Evolutionary conservation across 2,888 invertebrate genomes (phyloP), one percentile per base, ranked within the genome.

Genomic region (Microctonus brassicae): DNA sequence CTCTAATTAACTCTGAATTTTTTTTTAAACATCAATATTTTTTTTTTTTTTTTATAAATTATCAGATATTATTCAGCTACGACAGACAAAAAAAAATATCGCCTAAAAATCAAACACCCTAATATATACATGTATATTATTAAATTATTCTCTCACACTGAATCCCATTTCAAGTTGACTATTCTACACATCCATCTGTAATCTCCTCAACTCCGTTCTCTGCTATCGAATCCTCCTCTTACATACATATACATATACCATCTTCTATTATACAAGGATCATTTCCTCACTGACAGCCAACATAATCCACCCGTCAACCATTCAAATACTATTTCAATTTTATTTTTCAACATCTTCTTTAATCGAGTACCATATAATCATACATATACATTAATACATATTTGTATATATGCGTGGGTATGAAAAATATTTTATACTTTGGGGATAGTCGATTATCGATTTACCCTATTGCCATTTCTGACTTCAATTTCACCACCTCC

Each of bases 361-460:
- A 17, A 11, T 7, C 20, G 10, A 34, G 17, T 1, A 22, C n/a
- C 13, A 47, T 7, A 64, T 10, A 24, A 42, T 26, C 33, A 47
- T 29, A 29, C 17, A 17, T 29, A 22, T 47, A 47, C 17, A 55
- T 42, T 58, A 34, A 47, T 29, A 29, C 17, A 34, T 57, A 61
- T 73, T 70, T 73, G 62, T 68, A 74, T 76, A 73, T 71, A 73
- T 53, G 62, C 62, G n/a, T n/a, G n/a, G n/a, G n/a, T n/a, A n/a
- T n/a, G n/a, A n/a, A n/a, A n/a, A n/a, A n/a, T n/a, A n/a, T n/a
- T n/a, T n/a, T n/a, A n/a, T n/a, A n/a, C n/a, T n/a, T n/a, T n/a
- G n/a, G n/a, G 66, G 53, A 57, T 47, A 70, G 72, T 67, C 73
- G 2, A 58, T 34, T 55, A 55, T 58, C 58, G 58, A 33, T 58